Evolutionary conservation across 2,113 vertebrate genomes (phyloP).

Genomic region (Clarias gariepinus): DNA sequence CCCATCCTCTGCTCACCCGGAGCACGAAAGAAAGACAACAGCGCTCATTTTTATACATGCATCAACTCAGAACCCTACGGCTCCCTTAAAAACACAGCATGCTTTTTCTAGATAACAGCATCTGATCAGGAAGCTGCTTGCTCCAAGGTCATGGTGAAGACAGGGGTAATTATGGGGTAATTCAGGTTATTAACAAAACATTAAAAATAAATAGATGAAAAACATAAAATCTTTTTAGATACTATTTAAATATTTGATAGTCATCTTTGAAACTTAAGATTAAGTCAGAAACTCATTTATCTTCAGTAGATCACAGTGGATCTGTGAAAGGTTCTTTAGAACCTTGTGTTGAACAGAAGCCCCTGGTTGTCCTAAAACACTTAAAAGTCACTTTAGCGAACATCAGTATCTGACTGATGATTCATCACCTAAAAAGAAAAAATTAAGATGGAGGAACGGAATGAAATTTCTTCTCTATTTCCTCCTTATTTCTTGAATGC

Average conservation of each 20-base stretch:
- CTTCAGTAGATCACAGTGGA: neutral
- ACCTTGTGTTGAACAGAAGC: neutral
- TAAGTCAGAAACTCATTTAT: neutral
- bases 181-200: too few species aligned
- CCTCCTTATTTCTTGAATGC: neutral
- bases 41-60: neutral
- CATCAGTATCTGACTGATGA: neutral
- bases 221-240: neutral
- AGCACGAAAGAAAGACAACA: neutral
- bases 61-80: neutral
- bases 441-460: neutral
- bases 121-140: constrained; percentile 11
- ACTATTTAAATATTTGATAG: neutral
- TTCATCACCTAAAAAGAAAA: neutral
- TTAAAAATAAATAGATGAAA: too few species aligned
- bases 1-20: neutral
- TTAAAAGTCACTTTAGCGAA: neutral
- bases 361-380: neutral
- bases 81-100: neutral
- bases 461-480: neutral
- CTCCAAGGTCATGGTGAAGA: neutral
- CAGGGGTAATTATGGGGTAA: neutral
- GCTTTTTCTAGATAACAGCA: constrained; percentile 20
- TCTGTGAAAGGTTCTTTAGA: neutral
- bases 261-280: neutral